phyloP scores from a whole-genome alignment of 1,140 invertebrate species.

The Andricus grossulariae region DNA sequence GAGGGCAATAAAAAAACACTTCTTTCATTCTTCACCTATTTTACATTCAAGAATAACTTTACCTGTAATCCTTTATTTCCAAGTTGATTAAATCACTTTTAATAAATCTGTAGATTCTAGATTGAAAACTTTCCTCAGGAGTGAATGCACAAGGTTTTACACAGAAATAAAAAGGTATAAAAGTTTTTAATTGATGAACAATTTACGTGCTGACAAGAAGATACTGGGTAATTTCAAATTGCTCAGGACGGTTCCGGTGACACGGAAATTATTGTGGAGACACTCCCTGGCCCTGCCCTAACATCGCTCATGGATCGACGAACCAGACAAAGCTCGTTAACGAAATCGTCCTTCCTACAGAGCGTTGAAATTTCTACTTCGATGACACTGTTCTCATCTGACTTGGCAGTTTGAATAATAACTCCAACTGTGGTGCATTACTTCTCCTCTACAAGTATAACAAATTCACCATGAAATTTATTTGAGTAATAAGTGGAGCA shows the following conservation, averaged over 20 bases:
- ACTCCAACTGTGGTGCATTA: constrained; percentile 43
- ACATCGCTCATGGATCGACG: constrained; percentile 42
- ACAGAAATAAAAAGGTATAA: background rate
- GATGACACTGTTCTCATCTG: constrained; percentile 47
- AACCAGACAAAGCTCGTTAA: constrained; percentile 52
- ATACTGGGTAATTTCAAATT: background rate
- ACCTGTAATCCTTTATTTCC: background rate
- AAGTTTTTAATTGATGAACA: constrained; percentile 8
- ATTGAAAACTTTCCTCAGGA: background rate
- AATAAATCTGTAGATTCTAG: background rate
- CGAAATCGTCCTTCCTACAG: constrained; percentile 47
- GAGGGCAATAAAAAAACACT: background rate
- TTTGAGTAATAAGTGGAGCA: background rate
- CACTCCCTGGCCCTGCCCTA: constrained; percentile 37
- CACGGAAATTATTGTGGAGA: constrained; percentile 9
- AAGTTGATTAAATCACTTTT: background rate
- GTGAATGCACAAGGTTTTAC: background rate
- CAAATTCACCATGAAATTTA: background rate
- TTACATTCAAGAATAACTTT: background rate
- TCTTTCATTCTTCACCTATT: background rate
- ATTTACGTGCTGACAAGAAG: background rate
- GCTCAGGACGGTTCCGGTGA: background rate
- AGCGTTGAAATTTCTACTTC: constrained; percentile 47
- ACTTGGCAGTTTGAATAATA: constrained; percentile 53
- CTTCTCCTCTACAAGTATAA: background rate